Percentiles rank a stretch among this genome's conserved stretches.
phyloP scores from a whole-genome alignment of 2,888 invertebrate species.

The Euplagia quadripunctaria region DNA sequence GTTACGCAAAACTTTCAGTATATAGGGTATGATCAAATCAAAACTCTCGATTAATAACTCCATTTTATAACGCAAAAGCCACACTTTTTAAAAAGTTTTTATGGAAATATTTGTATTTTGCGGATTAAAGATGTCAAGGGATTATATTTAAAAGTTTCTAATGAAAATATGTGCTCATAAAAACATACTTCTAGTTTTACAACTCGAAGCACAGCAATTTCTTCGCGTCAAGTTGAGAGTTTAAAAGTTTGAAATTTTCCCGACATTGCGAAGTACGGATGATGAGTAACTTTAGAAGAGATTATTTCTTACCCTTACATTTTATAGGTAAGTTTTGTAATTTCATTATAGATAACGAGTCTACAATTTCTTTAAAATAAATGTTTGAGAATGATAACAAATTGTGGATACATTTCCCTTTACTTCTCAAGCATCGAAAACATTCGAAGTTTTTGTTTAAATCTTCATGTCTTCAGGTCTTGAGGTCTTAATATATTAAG shows the following conservation, averaged over 20 bases:
- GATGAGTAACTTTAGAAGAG: slow-evolving; percentile 12
- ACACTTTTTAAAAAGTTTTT: not conserved
- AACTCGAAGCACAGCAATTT: slow-evolving; percentile 21
- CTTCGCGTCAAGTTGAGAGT: slow-evolving; percentile 12
- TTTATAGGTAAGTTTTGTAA: slow-evolving; percentile 6
- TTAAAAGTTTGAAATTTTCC: slow-evolving; percentile 13
- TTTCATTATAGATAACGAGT: not conserved
- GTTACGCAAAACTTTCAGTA: too few relatives aligned
- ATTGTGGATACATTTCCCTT: not conserved
- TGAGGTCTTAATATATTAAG: too few relatives aligned
- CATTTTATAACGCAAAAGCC: not conserved
- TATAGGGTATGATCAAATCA: not conserved
- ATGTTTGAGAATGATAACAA: not conserved
- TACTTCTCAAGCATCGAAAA: not conserved
- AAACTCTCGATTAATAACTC: not conserved
- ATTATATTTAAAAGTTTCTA: slow-evolving; percentile 9
- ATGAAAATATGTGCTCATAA: slow-evolving; percentile 22
- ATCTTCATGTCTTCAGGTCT: too few relatives aligned
- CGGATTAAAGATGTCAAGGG: not conserved
- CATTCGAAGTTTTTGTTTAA: too few relatives aligned
- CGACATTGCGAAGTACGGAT: slow-evolving; percentile 11
- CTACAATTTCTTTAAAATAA: slow-evolving; percentile 2
- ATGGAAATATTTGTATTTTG: not conserved
- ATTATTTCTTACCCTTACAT: slow-evolving; percentile 13
- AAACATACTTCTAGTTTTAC: slow-evolving; percentile 19